Evolutionary conservation across 2,888 invertebrate genomes (phyloP), one percentile per base, ranked within the genome.

Genomic region (Caenorhabditis doughertyi): DNA sequence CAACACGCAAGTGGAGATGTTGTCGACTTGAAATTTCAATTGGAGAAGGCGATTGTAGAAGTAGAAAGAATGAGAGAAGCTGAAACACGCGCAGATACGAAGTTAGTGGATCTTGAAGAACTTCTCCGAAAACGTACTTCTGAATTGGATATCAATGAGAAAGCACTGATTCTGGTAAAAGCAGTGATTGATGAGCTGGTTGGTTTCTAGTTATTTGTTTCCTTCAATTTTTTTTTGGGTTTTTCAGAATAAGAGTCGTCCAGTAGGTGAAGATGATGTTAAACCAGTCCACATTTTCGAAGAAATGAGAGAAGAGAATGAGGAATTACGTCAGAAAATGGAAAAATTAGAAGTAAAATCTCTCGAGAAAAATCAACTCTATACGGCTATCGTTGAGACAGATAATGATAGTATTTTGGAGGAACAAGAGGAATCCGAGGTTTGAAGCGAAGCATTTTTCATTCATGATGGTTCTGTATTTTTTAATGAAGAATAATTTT

Each of bases 281-380:
- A 83, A 68, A 2, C 79, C 83, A 5, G 83, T 83, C 16, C 74
- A 79, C 11, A 74, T 64, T 32, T 83, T 83, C 77, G 64, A 71
- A 44, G 74, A 79, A 65, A 39, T 77, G 44, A 76, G 72, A 53
- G 44, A 49, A 13, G 84, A 81, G 56, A 82, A 79, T 67, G 84
- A 74, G 42, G 72, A 32, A 53, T 70, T 76, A 47, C 55, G 58
- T 0, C 42, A 64, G n/a, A 49, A 73, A 47, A 25, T 53, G 5
- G 64, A 64, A 8, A 55, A 51, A 1, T 65, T 85, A 16, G 77
- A 84, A 18, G 67, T 53, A n/a, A n/a, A n/a, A n/a, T n/a, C n/a
- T n/a, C n/a, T n/a, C n/a, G n/a, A n/a, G n/a, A n/a, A n/a, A n/a
- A n/a, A n/a, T n/a, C n/a, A n/a, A n/a, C n/a, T n/a, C n/a, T n/a